These are phyloP conservation scores for Otolemur garnettii DNA, from an alignment of 2,113 vertebrate genomes.

Conservation along the genomic window DNA sequence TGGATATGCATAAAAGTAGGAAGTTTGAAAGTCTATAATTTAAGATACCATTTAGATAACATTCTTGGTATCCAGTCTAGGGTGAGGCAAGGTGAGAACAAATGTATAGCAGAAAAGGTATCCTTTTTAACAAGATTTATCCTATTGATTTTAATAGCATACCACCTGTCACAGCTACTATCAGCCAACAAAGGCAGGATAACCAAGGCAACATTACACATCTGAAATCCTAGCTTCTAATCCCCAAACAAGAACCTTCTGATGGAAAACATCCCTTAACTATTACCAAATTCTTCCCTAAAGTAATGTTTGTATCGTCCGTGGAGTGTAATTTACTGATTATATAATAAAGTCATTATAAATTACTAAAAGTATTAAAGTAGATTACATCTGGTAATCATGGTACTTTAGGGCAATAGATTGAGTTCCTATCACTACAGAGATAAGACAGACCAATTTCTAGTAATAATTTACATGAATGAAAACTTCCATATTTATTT, in stretches of 20 bases:
- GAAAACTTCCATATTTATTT: slow-evolving; percentile 11
- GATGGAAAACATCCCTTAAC: not conserved
- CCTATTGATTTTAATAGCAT: not conserved
- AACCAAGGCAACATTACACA: slow-evolving; percentile 10
- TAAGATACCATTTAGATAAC: not conserved
- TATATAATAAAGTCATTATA: slow-evolving; percentile 47
- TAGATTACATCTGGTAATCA: not conserved
- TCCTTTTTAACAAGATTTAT: slow-evolving; percentile 16
- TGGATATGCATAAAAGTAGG: slow-evolving; percentile 38
- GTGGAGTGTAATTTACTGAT: slow-evolving; percentile 62
- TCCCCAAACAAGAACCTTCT: slow-evolving; percentile 13
- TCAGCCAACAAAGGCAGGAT: slow-evolving; percentile 30
- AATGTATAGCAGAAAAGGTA: not conserved
- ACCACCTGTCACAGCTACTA: not conserved
- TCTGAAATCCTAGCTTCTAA: slow-evolving; percentile 48
- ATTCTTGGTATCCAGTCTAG: not conserved
- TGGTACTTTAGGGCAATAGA: not conserved
- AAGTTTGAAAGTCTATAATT: slow-evolving; percentile 19
- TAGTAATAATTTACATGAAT: slow-evolving; percentile 8
- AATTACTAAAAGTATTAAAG: not conserved
- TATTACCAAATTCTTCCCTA: slow-evolving; percentile 46
- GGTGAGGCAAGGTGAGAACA: not conserved
- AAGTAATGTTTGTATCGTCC: slow-evolving; percentile 21
- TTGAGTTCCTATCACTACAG: not conserved
- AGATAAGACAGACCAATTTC: not conserved